Evolutionary conservation across 2,888 invertebrate genomes (phyloP), one percentile per base, ranked within the genome.

Genomic region (Platycnemis pennipes): DNA sequence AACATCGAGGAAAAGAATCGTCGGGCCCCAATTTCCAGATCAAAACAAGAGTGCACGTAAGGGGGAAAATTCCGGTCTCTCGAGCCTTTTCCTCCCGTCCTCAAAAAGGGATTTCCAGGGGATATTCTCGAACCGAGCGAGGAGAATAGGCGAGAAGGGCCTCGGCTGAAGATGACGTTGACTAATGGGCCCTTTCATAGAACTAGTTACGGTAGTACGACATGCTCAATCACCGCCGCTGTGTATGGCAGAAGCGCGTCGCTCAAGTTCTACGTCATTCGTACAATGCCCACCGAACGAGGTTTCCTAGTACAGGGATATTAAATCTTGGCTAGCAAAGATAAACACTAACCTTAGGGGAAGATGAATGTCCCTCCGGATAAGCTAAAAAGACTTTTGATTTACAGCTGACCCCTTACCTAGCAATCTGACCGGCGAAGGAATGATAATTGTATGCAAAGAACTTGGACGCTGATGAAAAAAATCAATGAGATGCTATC

Each of bases 91-190:
- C 37, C 11, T 26, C 26, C 13, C 19, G 37, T 16, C 37, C 31
- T 69, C 77, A 2, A 37, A 77, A 37, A 11, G 3, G 37, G 37
- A 77, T 37, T 63, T 77, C 16, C 77, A 37, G 31, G 77, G 37
- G 37, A 77, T 37, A n/a, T 77, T 77, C 31, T 37, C 31, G 37
- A 37, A 77, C 16, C 37, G 77, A 77, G 37, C 37, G n/a, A 77
- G 37, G 77, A 77, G 8, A 77, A 77, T 77, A 26, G 31, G 37
- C 26, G 26, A 37, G 77, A 77, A 16, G 37, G 37, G 77, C 16
- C 77, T 77, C 77, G 77, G 77, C 77, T 77, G 77, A 77, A 31
- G 77, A 77, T 77, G 77, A 77, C 77, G 77, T 77, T 77, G 77
- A 77, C 31, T 77, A 77, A 77, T 77, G 77, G 31, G 77, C 37